A percentile compares a stretch with the other conserved stretches of the same genome.
Conservation (phyloP, 2,113 vertebrate genomes). For the Orthonyx spaldingii region DNA sequence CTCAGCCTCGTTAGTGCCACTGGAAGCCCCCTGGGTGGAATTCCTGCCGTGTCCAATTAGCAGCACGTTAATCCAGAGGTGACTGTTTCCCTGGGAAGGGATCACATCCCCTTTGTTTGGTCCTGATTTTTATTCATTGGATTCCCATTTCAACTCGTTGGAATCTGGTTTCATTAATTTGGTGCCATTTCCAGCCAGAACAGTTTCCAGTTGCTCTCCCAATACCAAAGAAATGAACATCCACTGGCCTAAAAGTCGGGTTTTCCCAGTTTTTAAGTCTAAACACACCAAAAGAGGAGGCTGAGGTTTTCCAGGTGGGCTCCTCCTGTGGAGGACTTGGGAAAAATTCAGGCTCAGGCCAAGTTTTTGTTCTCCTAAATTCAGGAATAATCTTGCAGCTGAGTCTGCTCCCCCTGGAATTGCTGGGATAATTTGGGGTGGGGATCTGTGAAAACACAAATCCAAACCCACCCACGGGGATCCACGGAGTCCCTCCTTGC, state of each 20-base stretch:
- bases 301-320: neutral
- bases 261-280: neutral
- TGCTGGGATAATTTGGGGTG: neutral
- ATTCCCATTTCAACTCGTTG: neutral
- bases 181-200: neutral
- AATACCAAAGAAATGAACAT: neutral
- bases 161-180: neutral
- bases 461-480: no score
- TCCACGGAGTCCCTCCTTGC: rapidly evolving
- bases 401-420: neutral
- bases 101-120: neutral
- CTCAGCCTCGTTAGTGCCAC: neutral
- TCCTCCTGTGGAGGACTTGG: neutral
- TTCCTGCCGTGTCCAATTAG: constrained; percentile 13
- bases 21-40: neutral
- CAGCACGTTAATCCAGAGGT: neutral
- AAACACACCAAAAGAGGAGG: neutral
- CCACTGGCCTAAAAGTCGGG: rapidly evolving
- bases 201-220: neutral
- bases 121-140: neutral
- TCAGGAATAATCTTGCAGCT: neutral
- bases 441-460: neutral
- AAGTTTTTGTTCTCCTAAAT: neutral
- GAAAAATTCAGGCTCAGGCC: neutral
- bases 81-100: neutral